Evolutionary conservation across 2,888 invertebrate species (phyloP), one percentile per base, ranked within the genome.

Genomic region (Lasioglossum pauxillum): DNA sequence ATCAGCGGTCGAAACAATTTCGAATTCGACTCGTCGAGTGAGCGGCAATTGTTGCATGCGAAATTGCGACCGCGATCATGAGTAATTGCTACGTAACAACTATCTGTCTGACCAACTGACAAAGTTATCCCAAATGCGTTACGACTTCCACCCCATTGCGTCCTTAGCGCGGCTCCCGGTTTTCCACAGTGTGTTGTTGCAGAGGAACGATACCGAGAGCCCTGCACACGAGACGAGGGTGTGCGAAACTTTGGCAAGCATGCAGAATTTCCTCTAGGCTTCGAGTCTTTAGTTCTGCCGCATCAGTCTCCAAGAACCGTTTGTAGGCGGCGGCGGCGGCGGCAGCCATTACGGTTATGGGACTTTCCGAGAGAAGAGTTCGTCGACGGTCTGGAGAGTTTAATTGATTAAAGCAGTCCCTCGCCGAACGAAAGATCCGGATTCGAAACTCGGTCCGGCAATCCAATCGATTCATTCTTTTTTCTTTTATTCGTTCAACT

Each of bases 251-350:
- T 73, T 49, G 73, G 73, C 73, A 73, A 73, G 31, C 31, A 73
- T 73, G 49, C 46, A 46, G 46, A 73, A 73, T 73, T 73, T 73
- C 73, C 49, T 49, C 73, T 73, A 73, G 73, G 72, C 72, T 73
- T 46, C 73, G 73, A 31, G 73, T 73, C 73, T 46, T 73, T 49
- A 19, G 73, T 35, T 73, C 73, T 35, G 35, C 19, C 73, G 73
- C 73, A 73, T 73, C 73, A 46, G 73, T 73, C 46, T 46, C 41
- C 49, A 46, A 73, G 73, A 49, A 73, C 41, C 49, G 73, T 73
- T 73, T 73, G 73, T 3, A 49, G 46, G 53, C 23, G 23, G 49
- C 19, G 49, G 49, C 44, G 2, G 73, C 46, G 49, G 53, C 49
- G 49, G 49, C 73, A 23, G 73, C 73, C 46, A 73, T 73, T 73